Percentiles rank a stretch among this genome's conserved stretches.
Evolutionary conservation across 2,888 invertebrate species (phyloP).

Genomic region (Steinernema carpocapsae): DNA sequence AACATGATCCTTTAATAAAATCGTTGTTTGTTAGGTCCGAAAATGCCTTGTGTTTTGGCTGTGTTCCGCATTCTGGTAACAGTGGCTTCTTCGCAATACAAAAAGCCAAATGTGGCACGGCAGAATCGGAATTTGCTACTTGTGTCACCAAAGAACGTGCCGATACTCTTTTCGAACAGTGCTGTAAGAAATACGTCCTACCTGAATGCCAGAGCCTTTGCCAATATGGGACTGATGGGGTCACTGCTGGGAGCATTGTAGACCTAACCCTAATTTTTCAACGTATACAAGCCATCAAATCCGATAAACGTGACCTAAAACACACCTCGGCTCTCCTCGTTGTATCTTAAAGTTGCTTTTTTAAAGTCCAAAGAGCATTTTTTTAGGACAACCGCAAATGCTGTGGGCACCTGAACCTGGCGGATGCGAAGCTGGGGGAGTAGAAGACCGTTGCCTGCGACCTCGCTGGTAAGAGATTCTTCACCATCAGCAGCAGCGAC

Average conservation of each 20-base stretch:
- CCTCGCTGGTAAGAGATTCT: conserved; percentile 53
- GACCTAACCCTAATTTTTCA: conserved; percentile 38
- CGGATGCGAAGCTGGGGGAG: conserved; percentile 54
- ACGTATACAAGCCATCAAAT: conserved; percentile 52
- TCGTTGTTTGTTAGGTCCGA: no score
- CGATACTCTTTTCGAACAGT: conserved; percentile 49
- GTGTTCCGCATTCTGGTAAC: not conserved
- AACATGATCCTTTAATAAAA: no score
- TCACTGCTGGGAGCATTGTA: conserved; percentile 54
- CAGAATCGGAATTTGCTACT: conserved; percentile 52
- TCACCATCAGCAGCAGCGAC: conserved; percentile 50
- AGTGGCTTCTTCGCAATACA: conserved; percentile 23
- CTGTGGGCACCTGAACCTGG: conserved; percentile 53
- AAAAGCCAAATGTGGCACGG: conserved; percentile 48
- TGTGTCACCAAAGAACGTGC: conserved; percentile 52
- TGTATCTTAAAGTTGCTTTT: conserved; percentile 34
- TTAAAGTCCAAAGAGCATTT: not conserved
- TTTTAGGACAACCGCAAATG: conserved; percentile 55
- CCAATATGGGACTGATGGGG: conserved; percentile 57
- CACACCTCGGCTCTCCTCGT: conserved; percentile 54
- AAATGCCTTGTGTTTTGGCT: conserved; percentile 15
- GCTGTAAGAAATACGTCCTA: conserved; percentile 55
- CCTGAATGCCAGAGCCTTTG: conserved; percentile 51
- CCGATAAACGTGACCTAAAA: conserved; percentile 54
- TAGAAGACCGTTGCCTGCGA: conserved; percentile 57